Base-by-base conservation (phyloP, 1,140 invertebrate genomes). In the Conus ventricosus region DNA sequence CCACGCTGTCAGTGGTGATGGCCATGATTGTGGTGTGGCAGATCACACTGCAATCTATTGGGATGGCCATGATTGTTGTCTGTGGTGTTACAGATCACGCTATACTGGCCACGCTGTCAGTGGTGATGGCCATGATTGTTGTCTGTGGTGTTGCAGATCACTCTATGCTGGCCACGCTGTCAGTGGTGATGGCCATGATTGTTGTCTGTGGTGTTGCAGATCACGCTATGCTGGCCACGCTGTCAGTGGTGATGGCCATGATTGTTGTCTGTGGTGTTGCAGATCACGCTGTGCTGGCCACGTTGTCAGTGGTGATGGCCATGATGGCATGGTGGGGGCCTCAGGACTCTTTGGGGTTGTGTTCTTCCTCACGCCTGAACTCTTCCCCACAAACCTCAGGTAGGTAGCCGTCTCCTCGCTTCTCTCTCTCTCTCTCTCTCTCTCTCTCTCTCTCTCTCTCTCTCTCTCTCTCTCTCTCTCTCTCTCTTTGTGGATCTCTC, bases 311-410 rank as follows among this genome's bases (percentile, higher is more conserved):
- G n/a, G 82, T 63, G 23, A 53, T 53, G 82, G 82, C 82, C n/a
- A n/a, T n/a, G n/a, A n/a, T n/a, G 82, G 82, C 53, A 84, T 84
- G 82, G 82, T 84, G n/a, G 82, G 82, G n/a, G 82, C 82, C n/a
- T 84, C 82, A 27, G 82, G 82, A 5, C 54, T 84, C 55, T 84
- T 84, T 17, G 82, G 82, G 23, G 82, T 10, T n/a, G 23, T 88
- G 13, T 88, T 88, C 84, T 85, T 88, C 54, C 80, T 85, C 71
- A 88, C 83, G n/a, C 88, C 88, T 20, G 88, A 88, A 55, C 67
- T 88, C n/a, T 88, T 85, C 84, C 88, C 88, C 39, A 88, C 88
- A 23, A 88, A 84, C 8, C 78, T 88, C 55, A 88, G 88, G 88
- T 85, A n/a, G 78, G 71, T 15, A 23, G 39, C 10, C 25, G 57